Evolutionary conservation across 1,140 invertebrate genomes (phyloP), one percentile per base, ranked within the genome.

Genomic region (Propsilocerus akamusi): DNA sequence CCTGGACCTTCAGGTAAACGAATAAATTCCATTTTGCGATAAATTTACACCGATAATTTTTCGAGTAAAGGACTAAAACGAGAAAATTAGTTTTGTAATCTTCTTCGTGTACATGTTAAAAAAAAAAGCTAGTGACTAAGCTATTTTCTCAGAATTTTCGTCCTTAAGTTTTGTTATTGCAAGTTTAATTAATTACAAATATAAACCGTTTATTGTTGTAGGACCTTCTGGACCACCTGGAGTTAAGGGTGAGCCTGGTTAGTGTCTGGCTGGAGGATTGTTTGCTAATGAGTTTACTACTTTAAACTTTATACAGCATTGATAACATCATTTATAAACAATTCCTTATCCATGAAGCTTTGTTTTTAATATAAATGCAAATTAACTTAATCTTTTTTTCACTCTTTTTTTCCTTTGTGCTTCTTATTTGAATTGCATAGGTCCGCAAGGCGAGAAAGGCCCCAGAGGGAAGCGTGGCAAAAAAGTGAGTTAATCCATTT

Each of bases 1-100:
- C 83, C 88, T 51, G 88, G 89, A 68, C 86, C 86, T 54, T 81
- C 86, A 70, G 86, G 87, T 89, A 76, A 60, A 56, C n/a, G 28
- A 10, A 30, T 30, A 10, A 30, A 30, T n/a, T n/a, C n/a, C 28
- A 30, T 46, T 46, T 7, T 46, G 41, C 20, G 7, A 46, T 20
- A 20, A 46, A 46, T 20, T 10, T 46, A 30, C n/a, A 30, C n/a
- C 28, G 28, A 30, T 8, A 10, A 30, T 30, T 8, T 12, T 14
- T 37, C 4, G n/a, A 12, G 4, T 20, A 37, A 37, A 37, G 12
- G 4, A 37, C 32, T 30, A 7, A 30, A 30, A 30, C 28, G n/a
- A 37, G 12, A 12, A 37, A 14, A 37, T 5, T 20, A 37, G 20
- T 37, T 37, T 37, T 20, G 20, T 14, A 20, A 12, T 5, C 32